Evolutionary conservation across 2,113 vertebrate species (phyloP).

Genomic region (Notarius quadriscutis): DNA sequence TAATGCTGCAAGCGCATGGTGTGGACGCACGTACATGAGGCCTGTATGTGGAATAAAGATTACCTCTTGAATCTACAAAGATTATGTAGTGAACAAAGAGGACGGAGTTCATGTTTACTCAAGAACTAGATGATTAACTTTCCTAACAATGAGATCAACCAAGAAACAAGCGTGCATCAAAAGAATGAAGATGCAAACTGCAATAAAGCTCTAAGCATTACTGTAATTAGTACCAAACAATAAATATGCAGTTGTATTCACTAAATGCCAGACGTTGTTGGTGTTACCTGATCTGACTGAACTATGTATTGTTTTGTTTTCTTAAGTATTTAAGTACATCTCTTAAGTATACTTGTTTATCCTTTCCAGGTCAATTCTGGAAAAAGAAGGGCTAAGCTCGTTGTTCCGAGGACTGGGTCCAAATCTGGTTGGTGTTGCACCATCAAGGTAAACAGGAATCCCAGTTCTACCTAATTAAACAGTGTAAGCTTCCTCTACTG

Average conservation of each 20-base stretch:
- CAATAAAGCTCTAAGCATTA: not conserved
- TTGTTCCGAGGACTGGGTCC: slow-evolving; percentile 94
- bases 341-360: too few relatives aligned
- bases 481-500: not conserved
- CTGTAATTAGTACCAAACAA: not conserved
- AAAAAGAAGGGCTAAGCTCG: slow-evolving; percentile 96
- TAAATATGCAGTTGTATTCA: not conserved
- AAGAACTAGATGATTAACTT: slow-evolving; percentile 10
- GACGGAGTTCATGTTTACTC: not conserved
- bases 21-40: not conserved
- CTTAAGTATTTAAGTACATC: not conserved
- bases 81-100: not conserved
- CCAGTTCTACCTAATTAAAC: not conserved
- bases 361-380: slow-evolving; percentile 84
- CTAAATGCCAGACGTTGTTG: not conserved
- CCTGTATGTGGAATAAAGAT: slow-evolving; percentile 12
- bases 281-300: not conserved
- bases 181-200: not conserved
- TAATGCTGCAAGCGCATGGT: not conserved
- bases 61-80: not conserved
- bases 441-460: slow-evolving; percentile 83
- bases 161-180: not conserved
- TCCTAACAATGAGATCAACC: not conserved
- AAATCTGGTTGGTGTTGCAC: slow-evolving; percentile 94
- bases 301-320: not conserved